Percentiles rank a stretch among this genome's conserved stretches.
Evolutionary conservation across 1,140 invertebrate genomes (phyloP).

Genomic region (Drosophila gunungcola): DNA sequence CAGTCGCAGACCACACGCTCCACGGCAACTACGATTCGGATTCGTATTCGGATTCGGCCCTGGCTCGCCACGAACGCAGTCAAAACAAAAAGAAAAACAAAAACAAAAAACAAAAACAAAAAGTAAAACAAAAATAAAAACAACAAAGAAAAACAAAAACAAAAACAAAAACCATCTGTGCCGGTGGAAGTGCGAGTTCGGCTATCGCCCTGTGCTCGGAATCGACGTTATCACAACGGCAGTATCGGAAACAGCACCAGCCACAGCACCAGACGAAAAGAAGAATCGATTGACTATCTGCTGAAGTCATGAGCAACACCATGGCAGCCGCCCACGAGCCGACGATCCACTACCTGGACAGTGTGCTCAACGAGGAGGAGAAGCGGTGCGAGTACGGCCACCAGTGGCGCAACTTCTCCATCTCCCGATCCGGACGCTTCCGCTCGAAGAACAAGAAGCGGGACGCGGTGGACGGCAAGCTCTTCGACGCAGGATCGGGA

Average conservation of each 20-base stretch:
- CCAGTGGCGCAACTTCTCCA: constrained; percentile 82
- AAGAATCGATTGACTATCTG: constrained; percentile 2
- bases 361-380: constrained; percentile 80
- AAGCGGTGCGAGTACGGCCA: constrained; percentile 78
- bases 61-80: constrained; percentile 7
- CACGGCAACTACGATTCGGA: constrained; percentile 47
- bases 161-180: constrained; percentile 28
- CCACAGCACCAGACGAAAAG: constrained; percentile 4
- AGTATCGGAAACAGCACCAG: constrained; percentile 23
- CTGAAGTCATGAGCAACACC: constrained; percentile 46
- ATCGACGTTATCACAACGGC: constrained; percentile 27
- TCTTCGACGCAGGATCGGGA: constrained; percentile 55
- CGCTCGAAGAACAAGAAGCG: constrained; percentile 82
- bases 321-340: constrained; percentile 79
- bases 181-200: constrained; percentile 15
- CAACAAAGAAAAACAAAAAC: too few relatives aligned
- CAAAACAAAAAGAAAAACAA: constrained; percentile 33
- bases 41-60: background rate
- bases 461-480: constrained; percentile 79
- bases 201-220: constrained; percentile 20
- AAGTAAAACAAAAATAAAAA: constrained; percentile 10
- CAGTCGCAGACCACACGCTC: constrained; percentile 63
- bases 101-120: constrained; percentile 22
- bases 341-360: constrained; percentile 79
- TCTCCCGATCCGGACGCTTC: constrained; percentile 80